phyloP scores from a whole-genome alignment of 2,888 invertebrate species.

The Tortrix viridana region DNA sequence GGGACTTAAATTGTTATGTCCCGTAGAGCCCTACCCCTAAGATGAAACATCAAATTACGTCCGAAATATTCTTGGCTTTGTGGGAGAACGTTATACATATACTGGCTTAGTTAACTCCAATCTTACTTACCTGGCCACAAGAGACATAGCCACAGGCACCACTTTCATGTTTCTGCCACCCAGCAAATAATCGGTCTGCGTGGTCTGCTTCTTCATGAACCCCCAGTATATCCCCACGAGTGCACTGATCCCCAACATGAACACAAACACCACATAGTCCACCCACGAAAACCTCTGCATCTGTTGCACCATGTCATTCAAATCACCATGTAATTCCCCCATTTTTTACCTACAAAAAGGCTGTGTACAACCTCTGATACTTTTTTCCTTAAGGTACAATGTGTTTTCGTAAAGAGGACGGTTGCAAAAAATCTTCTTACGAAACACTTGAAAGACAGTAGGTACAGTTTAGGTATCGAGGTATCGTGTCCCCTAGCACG shows the following conservation, averaged over 20 bases:
- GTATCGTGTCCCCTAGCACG: constrained; percentile 37
- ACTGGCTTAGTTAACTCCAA: neutral
- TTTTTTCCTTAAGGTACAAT: too few relatives aligned
- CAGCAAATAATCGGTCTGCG: constrained; percentile 89
- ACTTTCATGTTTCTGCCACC: constrained; percentile 92
- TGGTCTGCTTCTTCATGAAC: constrained; percentile 86
- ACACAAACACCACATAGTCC: constrained; percentile 91
- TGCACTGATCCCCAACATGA: constrained; percentile 91
- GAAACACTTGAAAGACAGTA: too few relatives aligned
- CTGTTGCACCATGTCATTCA: constrained; percentile 76
- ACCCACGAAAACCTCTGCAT: constrained; percentile 88
- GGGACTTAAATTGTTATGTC: too few relatives aligned
- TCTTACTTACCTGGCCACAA: constrained; percentile 89
- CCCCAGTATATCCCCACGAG: constrained; percentile 93
- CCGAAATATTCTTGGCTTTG: too few relatives aligned
- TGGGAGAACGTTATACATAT: too few relatives aligned
- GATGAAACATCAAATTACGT: too few relatives aligned
- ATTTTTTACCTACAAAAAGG: neutral
- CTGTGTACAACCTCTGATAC: too few relatives aligned
- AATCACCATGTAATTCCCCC: constrained; percentile 52
- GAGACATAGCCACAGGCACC: constrained; percentile 92
- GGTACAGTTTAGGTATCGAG: neutral
- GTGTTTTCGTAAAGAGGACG: too few relatives aligned
- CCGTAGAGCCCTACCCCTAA: too few relatives aligned
- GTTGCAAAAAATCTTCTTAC: too few relatives aligned